Base-by-base conservation (phyloP, 1,140 invertebrate genomes). In the Colletes latitarsis region DNA sequence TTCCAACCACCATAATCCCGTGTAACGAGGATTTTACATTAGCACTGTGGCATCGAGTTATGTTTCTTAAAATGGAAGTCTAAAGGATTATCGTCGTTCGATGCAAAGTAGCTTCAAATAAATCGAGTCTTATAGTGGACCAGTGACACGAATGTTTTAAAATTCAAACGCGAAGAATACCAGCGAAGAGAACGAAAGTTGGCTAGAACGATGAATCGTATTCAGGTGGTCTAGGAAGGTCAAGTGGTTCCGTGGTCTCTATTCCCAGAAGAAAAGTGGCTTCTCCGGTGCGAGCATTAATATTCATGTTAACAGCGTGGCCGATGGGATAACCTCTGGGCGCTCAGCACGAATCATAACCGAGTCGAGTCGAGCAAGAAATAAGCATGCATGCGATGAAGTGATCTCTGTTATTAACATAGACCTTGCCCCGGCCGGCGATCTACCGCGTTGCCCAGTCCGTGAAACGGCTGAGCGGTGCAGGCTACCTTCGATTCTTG, bases 381-480 rank as follows among this genome's bases (percentile, higher is more conserved):
- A 91, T 91, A 89, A 91, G 83, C 88, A 86, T 90, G 87, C 91
- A 93, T 91, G 90, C 91, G 85, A 92, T 91, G 84, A 90, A 91
- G 87, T 88, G 90, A 92, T 92, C 89, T 81, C 82, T 88, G 90
- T 90, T 91, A 92, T 92, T 92, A 92, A 92, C 91, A 92, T 92
- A 92, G 92, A 92, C 92, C 91, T 92, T 92, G 92, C 89, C 88
- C 88, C 81, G 58, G 58, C 58, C 41, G 57, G 80, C 81, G 83
- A 84, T 82, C 72, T 71, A 74, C 80, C 80, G 80, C 82, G 79
- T 70, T 83, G 73, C 81, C 71, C 74, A 78, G 70, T 77, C 52
- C 10, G 69, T 63, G 66, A 74, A 73, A 71, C 78, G 81, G 74
- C 39, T 41, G 41, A 19, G 82, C n/a, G 69, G 46, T 78, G 69